Percentiles rank a stretch among this genome's conserved stretches.
These are phyloP conservation scores for Macaria notata DNA, from an alignment of 2,888 invertebrate species.

Conservation along the genomic window DNA sequence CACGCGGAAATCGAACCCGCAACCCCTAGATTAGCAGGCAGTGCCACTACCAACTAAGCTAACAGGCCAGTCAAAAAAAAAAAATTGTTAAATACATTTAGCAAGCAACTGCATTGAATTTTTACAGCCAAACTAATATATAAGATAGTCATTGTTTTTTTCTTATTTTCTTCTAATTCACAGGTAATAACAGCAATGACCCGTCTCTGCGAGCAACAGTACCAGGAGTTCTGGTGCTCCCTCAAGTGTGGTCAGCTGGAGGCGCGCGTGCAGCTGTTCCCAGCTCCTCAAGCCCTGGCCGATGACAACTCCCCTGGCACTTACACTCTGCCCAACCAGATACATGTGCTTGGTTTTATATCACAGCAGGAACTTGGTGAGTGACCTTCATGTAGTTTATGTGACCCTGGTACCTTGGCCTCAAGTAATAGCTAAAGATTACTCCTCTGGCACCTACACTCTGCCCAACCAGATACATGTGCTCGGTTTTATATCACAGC, in stretches of 20 bases:
- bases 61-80: no score
- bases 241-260: slow-evolving; percentile 75
- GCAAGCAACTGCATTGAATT: not conserved
- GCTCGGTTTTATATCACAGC: slow-evolving; percentile 93
- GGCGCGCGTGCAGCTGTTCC: slow-evolving; percentile 69
- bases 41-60: no score
- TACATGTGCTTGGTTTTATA: slow-evolving; percentile 94
- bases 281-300: slow-evolving; percentile 78
- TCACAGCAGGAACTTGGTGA: slow-evolving; percentile 90
- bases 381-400: not conserved
- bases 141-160: no score
- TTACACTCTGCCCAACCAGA: slow-evolving; percentile 85
- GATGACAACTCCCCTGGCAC: slow-evolving; percentile 84
- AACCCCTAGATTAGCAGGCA: no score
- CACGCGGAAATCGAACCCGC: no score
- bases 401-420: slow-evolving; percentile 35
- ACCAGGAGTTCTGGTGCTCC: slow-evolving; percentile 71
- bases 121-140: not conserved
- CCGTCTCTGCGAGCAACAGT: slow-evolving; percentile 71
- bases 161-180: no score
- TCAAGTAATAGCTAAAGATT: slow-evolving; percentile 84
- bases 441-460: slow-evolving; percentile 76
- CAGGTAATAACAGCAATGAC: slow-evolving; percentile 64
- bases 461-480: slow-evolving; percentile 90
- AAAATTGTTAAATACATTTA: no score